phyloP scores from a whole-genome alignment of 2,797 vertebrate species.

The Eupleurogrammus muticus region DNA sequence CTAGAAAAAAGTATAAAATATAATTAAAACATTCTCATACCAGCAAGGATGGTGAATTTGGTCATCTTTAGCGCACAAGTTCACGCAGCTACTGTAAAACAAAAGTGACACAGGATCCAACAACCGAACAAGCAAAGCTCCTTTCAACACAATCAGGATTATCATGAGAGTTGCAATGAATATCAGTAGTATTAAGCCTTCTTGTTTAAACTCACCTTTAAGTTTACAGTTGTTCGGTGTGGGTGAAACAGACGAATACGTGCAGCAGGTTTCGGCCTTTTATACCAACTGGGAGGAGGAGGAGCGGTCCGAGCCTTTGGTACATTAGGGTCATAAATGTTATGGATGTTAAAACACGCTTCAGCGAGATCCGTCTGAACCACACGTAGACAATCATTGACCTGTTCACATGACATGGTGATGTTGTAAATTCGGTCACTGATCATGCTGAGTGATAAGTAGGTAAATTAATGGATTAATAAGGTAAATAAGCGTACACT shows the following conservation, averaged over 20 bases:
- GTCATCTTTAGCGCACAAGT: slow-evolving; percentile 53
- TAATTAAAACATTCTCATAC: slow-evolving; percentile 22
- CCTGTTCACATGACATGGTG: background rate
- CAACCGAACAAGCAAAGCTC: background rate
- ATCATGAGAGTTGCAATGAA: background rate
- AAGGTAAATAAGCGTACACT: background rate
- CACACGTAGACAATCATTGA: slow-evolving; percentile 46
- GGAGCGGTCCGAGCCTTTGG: slow-evolving; percentile 8
- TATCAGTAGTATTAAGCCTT: no score
- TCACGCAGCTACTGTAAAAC: slow-evolving; percentile 31
- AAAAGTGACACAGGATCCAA: slow-evolving; percentile 5
- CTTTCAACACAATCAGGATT: background rate
- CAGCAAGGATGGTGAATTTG: slow-evolving; percentile 67
- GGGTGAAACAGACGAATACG: slow-evolving; percentile 17
- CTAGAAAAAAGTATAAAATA: background rate
- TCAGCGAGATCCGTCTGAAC: slow-evolving; percentile 54
- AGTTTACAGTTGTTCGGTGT: background rate
- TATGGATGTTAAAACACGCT: slow-evolving; percentile 29
- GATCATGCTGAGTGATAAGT: background rate
- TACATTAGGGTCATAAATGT: slow-evolving; percentile 31
- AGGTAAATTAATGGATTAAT: background rate
- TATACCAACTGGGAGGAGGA: slow-evolving; percentile 48
- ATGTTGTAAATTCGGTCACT: slow-evolving; percentile 8
- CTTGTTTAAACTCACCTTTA: slow-evolving; percentile 42
- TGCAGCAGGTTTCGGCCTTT: slow-evolving; percentile 30